Evolutionary conservation across 2,888 invertebrate species (phyloP).

Genomic region (Volucella zonaria): DNA sequence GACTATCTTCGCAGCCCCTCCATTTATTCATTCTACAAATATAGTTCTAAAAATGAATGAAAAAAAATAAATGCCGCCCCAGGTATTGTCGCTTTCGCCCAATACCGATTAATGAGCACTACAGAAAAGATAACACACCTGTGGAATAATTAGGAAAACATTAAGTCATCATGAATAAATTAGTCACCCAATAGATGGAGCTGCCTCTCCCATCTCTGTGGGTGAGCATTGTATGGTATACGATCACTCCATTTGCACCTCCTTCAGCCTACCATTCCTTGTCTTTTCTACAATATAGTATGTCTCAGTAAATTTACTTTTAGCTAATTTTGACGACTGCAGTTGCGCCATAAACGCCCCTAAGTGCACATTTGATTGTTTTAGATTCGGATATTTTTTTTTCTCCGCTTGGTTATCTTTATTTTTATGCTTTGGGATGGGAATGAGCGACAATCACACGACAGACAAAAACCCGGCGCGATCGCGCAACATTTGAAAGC

Average conservation of each 20-base stretch:
- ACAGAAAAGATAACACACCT: slow-evolving; percentile 53
- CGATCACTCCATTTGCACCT: slow-evolving; percentile 14
- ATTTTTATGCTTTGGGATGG: slow-evolving; percentile 42
- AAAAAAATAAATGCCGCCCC: not conserved
- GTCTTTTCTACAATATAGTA: slow-evolving; percentile 23
- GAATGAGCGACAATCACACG: slow-evolving; percentile 25
- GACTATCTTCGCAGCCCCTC: too few relatives aligned
- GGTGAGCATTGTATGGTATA: slow-evolving; percentile 56
- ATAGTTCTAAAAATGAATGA: too few relatives aligned
- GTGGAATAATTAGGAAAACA: slow-evolving; percentile 66
- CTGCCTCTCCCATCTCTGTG: slow-evolving; percentile 64
- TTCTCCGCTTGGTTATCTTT: slow-evolving; percentile 39
- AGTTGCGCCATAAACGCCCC: slow-evolving; percentile 59
- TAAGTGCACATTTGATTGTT: slow-evolving; percentile 70
- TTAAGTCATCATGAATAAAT: slow-evolving; percentile 65
- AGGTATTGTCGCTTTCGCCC: slow-evolving; percentile 50
- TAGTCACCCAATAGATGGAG: slow-evolving; percentile 24
- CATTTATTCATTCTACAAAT: too few relatives aligned
- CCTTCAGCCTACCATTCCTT: slow-evolving; percentile 7
- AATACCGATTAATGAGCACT: slow-evolving; percentile 50
- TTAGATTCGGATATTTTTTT: slow-evolving; percentile 41
- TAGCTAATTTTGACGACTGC: slow-evolving; percentile 52
- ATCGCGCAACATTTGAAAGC: not conserved
- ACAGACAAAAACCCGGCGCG: not conserved
- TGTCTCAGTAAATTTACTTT: slow-evolving; percentile 25